Base-by-base conservation (phyloP, 2,888 invertebrate species). In the Germaria angustata region DNA sequence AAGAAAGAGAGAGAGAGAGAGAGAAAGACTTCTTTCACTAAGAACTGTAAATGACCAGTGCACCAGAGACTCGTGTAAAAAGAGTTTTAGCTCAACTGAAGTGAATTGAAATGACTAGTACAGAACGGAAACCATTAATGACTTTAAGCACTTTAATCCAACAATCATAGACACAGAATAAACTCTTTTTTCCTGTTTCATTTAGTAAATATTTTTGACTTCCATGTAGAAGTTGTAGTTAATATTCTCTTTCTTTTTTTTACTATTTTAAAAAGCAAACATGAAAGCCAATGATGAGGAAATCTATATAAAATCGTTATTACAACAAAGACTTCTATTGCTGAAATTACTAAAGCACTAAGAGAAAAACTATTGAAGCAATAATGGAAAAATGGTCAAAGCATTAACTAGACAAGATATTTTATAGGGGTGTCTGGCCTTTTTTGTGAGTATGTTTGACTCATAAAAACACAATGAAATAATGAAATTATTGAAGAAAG, bases 61-160 rank as follows among this genome's bases (percentile, higher is more conserved):
- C 8, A 34, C 22, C n/a, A 28, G 3, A 6, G 28, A 59, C 6
- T 55, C 28, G 32, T 41, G 32, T 22, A 36, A 59, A 36, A 11
- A 22, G 41, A 28, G 46, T 36, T 41, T 61, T 13, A 15, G 72
- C 39, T 72, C 13, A 72, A 72, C 49, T 51, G 34, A 36, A 34
- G 32, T 55, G 41, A 44, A 75, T 44, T 65, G 65, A 46, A 73
- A 44, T 57, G 65, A 73, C 34, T 34, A n/a, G 22, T 55, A 59
- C 9, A 73, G 59, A 82, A 79, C 82, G 82, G 82, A 82, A 76
- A 82, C 79, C 82, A 82, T 82, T 82, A 82, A 82, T 82, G 82
- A 76, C 79, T 82, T 82, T 82, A 79, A 82, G 82, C 79, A 82
- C 82, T 82, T 82, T 82, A 82, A 82, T 82, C 82, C 76, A 75